These are phyloP conservation scores for Tetrao urogallus DNA, from an alignment of 2,113 vertebrate species.

Conservation along the genomic window DNA sequence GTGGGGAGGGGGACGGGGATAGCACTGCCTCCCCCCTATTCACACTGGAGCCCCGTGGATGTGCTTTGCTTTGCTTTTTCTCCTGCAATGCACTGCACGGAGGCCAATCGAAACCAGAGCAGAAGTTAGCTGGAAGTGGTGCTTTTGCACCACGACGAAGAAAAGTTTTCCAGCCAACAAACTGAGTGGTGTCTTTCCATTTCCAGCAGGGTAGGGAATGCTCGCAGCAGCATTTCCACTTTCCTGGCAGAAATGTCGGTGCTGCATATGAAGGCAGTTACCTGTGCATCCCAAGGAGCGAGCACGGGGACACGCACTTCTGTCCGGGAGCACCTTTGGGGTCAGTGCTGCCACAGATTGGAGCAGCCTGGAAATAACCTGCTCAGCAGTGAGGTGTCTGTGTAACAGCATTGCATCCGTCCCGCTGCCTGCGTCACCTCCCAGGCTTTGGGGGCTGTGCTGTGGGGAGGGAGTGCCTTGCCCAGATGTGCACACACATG, in stretches of 20 bases:
- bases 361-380: not conserved
- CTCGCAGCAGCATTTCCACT: constrained; percentile 12
- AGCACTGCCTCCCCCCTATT: not conserved
- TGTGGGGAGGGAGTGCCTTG: not conserved
- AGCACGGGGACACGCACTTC: not conserved
- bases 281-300: too few species aligned
- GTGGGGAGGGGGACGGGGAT: not conserved
- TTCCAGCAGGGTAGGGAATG: constrained; percentile 32
- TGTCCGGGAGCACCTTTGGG: not conserved
- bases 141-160: not conserved
- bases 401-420: accelerated
- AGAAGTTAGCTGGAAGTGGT: constrained; percentile 40
- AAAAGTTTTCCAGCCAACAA: not conserved
- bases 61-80: not conserved
- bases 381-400: not conserved
- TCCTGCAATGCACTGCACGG: not conserved
- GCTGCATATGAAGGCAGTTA: not conserved
- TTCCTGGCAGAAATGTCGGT: not conserved
- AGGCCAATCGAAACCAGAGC: not conserved
- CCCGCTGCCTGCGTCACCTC: too few species aligned
- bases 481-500: not conserved
- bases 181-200: constrained; percentile 22
- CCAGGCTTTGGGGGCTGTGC: not conserved
- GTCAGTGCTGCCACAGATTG: not conserved
- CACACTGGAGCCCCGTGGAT: not conserved